These are phyloP conservation scores for Aspidiotus rigidus DNA, from an alignment of 2,888 invertebrate genomes.

Conservation along the genomic window DNA sequence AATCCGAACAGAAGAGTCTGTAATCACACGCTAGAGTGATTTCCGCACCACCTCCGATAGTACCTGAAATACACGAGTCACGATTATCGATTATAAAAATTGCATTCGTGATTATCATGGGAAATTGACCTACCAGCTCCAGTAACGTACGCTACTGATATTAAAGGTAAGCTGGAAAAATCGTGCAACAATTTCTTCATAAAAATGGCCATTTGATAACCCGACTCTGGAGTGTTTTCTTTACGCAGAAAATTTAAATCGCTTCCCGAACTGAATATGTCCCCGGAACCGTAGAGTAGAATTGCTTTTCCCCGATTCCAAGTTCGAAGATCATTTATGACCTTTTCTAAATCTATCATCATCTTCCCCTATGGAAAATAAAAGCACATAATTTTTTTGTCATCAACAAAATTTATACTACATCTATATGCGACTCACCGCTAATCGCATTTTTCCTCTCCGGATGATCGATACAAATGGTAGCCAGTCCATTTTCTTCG, in stretches of 20 bases:
- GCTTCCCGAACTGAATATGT: constrained; percentile 50
- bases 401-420: too few relatives aligned
- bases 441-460: constrained; percentile 46
- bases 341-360: constrained; percentile 47
- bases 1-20: constrained; percentile 42
- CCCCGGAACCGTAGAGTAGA: constrained; percentile 44
- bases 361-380: constrained; percentile 44
- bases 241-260: constrained; percentile 45
- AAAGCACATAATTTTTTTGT: too few relatives aligned
- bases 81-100: constrained; percentile 12
- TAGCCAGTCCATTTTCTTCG: constrained; percentile 44
- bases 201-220: constrained; percentile 44
- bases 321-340: constrained; percentile 43
- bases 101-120: neutral
- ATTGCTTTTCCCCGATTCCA: constrained; percentile 46
- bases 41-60: constrained; percentile 51
- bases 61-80: constrained; percentile 38
- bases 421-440: constrained; percentile 41
- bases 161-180: constrained; percentile 45
- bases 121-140: constrained; percentile 41
- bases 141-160: constrained; percentile 46
- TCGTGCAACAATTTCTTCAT: constrained; percentile 45
- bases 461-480: constrained; percentile 44
- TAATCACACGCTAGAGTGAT: constrained; percentile 47
- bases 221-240: constrained; percentile 42